These are phyloP conservation scores for Rhagium mordax DNA, from an alignment of 2,888 invertebrate genomes.

Conservation along the genomic window DNA sequence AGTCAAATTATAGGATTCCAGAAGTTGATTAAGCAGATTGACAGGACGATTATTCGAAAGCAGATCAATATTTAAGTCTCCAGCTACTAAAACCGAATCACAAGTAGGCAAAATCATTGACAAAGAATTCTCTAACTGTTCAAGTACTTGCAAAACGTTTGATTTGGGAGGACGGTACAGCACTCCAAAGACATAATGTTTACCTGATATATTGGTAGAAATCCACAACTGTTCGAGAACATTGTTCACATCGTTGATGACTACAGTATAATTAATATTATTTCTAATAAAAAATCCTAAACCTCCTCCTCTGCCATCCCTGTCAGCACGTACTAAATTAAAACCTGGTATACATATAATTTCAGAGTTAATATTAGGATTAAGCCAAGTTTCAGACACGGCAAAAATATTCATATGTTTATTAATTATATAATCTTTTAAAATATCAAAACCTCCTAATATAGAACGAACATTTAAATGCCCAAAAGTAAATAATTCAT, in stretches of 20 bases:
- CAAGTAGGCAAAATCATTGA: conserved; percentile 3
- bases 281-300: conserved; percentile 16
- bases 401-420: too few species aligned
- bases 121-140: conserved; percentile 5
- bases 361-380: neutral
- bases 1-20: conserved; percentile 25
- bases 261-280: neutral
- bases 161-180: conserved; percentile 18
- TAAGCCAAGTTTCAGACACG: neutral
- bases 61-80: conserved; percentile 9
- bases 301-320: conserved; percentile 16
- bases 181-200: conserved; percentile 16
- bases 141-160: neutral
- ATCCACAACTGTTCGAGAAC: conserved; percentile 6
- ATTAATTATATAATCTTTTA: too few species aligned
- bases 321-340: neutral
- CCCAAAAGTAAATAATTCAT: too few species aligned
- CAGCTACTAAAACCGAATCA: conserved; percentile 15
- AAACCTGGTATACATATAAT: neutral
- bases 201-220: neutral
- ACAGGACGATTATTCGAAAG: neutral
- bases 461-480: too few species aligned
- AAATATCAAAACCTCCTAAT: too few species aligned
- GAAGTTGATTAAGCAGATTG: neutral
- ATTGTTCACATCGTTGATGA: neutral